Percentiles rank a stretch among this genome's conserved stretches.
phyloP scores from a whole-genome alignment of 2,888 invertebrate genomes.

The Spialia ferax region DNA sequence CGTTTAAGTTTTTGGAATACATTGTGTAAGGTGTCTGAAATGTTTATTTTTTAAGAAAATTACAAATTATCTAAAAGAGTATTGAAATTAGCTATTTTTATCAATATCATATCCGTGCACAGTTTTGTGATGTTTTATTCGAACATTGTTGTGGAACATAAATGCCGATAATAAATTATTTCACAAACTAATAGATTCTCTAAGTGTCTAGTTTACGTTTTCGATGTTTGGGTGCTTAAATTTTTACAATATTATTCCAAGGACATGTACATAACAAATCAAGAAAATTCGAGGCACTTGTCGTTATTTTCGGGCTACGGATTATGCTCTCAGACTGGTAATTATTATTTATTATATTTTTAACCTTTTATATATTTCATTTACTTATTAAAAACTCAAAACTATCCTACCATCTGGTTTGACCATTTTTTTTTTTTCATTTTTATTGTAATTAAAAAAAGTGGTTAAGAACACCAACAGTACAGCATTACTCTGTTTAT shows the following conservation, averaged over 20 bases:
- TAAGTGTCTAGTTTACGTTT: conserved; percentile 51
- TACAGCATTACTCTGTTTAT: too few species aligned
- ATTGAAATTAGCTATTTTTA: conserved; percentile 28
- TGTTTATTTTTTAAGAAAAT: conserved; percentile 16
- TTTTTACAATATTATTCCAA: conserved; percentile 73
- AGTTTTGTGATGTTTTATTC: conserved; percentile 36
- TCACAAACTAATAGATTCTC: conserved; percentile 7
- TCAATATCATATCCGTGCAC: conserved; percentile 27
- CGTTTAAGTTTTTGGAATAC: not conserved
- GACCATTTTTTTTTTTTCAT: too few species aligned
- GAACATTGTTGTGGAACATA: conserved; percentile 12
- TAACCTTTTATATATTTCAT: not conserved
- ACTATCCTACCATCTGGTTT: not conserved
- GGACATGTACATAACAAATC: conserved; percentile 84
- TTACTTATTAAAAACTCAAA: not conserved
- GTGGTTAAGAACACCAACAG: too few species aligned
- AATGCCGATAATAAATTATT: conserved; percentile 15
- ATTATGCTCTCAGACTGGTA: conserved; percentile 79
- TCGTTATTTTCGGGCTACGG: conserved; percentile 72
- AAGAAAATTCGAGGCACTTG: conserved; percentile 74
- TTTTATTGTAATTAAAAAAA: too few species aligned
- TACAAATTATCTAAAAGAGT: conserved; percentile 17
- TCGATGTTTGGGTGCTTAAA: conserved; percentile 69
- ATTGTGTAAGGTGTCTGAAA: not conserved
- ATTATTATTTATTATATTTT: conserved; percentile 41